phyloP scores from a whole-genome alignment of 2,888 invertebrate species.

The Drosophila kanekoi region DNA sequence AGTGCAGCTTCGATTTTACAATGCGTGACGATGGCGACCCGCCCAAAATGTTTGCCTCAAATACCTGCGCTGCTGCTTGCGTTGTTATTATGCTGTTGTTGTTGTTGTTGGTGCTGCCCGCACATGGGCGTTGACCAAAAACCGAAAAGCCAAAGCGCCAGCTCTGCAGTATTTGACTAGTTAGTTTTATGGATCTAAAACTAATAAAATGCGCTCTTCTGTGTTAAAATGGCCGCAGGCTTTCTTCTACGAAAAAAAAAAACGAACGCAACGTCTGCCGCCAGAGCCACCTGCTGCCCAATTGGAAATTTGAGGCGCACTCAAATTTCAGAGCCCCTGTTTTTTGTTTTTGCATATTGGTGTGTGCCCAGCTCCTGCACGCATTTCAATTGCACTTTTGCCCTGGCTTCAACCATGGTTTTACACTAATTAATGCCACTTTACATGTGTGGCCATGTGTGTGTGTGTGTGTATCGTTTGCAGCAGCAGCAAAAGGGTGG shows the following conservation, averaged over 20 bases:
- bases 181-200: background rate
- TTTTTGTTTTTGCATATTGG: conserved; percentile 37
- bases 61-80: conserved; percentile 63
- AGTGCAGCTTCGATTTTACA: conserved; percentile 23
- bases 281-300: conserved; percentile 76
- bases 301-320: conserved; percentile 50
- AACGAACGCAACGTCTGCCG: conserved; percentile 13
- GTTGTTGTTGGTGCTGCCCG: conserved; percentile 50
- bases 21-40: conserved; percentile 46
- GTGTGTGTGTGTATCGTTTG: conserved; percentile 16
- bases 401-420: conserved; percentile 44
- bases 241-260: conserved; percentile 23
- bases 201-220: background rate
- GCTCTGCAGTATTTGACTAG: background rate
- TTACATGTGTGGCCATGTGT: conserved; percentile 33
- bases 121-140: conserved; percentile 83
- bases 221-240: conserved; percentile 18
- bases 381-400: conserved; percentile 71
- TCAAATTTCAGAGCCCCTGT: conserved; percentile 58
- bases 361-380: conserved; percentile 35
- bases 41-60: conserved; percentile 71
- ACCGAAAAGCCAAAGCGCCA: conserved; percentile 21
- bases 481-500: conserved; percentile 64
- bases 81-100: conserved; percentile 67
- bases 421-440: conserved; percentile 71